Conservation (phyloP, 2,888 invertebrate genomes). For the Thymelicus sylvestris region DNA sequence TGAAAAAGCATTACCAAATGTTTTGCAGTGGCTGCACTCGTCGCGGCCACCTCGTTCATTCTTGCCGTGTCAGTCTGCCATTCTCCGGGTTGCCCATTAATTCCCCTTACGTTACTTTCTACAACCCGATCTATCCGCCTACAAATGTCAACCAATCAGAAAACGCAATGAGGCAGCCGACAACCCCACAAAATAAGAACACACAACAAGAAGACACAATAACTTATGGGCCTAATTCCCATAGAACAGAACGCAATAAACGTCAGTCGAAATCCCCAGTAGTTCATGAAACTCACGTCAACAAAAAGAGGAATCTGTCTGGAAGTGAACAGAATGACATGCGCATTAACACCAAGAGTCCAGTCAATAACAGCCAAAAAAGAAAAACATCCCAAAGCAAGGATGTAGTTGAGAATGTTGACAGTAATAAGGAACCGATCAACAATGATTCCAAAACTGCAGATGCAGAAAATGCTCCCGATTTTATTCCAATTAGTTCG, state of each 20-base stretch:
- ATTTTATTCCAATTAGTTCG: slow-evolving; percentile 63
- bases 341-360: slow-evolving; percentile 49
- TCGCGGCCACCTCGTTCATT: slow-evolving; percentile 80
- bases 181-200: slow-evolving; percentile 33
- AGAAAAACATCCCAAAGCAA: slow-evolving; percentile 51
- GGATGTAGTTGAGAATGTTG: slow-evolving; percentile 38
- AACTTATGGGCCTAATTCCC: slow-evolving; percentile 38
- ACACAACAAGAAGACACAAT: slow-evolving; percentile 47
- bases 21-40: slow-evolving; percentile 85
- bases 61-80: slow-evolving; percentile 66
- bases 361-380: slow-evolving; percentile 43
- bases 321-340: slow-evolving; percentile 49
- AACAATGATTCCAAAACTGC: slow-evolving; percentile 42
- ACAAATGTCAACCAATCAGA: slow-evolving; percentile 33
- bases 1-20: slow-evolving; percentile 63
- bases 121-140: slow-evolving; percentile 54
- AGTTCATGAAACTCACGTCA: slow-evolving; percentile 60
- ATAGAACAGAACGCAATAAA: slow-evolving; percentile 53
- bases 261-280: slow-evolving; percentile 73
- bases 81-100: slow-evolving; percentile 73
- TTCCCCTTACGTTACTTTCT: slow-evolving; percentile 67
- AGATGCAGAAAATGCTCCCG: slow-evolving; percentile 53
- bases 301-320: slow-evolving; percentile 60
- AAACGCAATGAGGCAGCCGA: slow-evolving; percentile 36
- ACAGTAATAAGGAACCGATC: slow-evolving; percentile 43